phyloP scores from a whole-genome alignment of 2,888 invertebrate genomes.

The Tortrix viridana region DNA sequence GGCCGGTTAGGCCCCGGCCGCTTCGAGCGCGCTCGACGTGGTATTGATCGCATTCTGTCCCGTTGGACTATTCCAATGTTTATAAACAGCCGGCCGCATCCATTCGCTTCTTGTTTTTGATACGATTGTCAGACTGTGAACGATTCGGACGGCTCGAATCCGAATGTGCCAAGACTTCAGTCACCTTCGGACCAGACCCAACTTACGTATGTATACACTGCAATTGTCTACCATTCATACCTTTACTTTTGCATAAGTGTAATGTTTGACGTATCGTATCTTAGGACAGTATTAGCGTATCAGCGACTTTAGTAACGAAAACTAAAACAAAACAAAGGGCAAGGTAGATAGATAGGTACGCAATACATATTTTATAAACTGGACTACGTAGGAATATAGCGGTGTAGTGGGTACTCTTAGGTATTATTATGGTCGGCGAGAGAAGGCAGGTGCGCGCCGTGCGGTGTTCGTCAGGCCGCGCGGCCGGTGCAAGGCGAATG shows the following conservation, averaged over 20 bases:
- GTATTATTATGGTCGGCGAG: not conserved
- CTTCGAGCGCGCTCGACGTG: constrained; percentile 56
- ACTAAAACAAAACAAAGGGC: not conserved
- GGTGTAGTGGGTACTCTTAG: no score
- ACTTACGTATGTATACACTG: constrained; percentile 51
- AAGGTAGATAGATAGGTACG: not conserved
- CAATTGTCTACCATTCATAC: constrained; percentile 1
- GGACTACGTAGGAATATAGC: no score
- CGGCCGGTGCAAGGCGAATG: not conserved
- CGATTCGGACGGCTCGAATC: constrained; percentile 58
- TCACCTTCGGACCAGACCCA: constrained; percentile 54
- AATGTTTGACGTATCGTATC: not conserved
- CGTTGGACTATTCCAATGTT: constrained; percentile 71
- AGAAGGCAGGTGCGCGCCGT: not conserved
- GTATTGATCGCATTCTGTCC: constrained; percentile 71
- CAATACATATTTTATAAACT: no score
- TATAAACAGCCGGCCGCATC: constrained; percentile 80
- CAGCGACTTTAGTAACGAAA: not conserved
- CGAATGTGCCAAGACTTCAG: constrained; percentile 54
- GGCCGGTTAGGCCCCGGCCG: constrained; percentile 65
- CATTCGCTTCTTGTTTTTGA: constrained; percentile 72
- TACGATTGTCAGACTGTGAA: constrained; percentile 57
- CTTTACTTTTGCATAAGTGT: not conserved
- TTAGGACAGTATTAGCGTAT: constrained; percentile 5
- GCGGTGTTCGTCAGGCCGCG: constrained; percentile 2